Conservation (phyloP, 2,888 invertebrate species). For the Stegophylla sp. region DNA sequence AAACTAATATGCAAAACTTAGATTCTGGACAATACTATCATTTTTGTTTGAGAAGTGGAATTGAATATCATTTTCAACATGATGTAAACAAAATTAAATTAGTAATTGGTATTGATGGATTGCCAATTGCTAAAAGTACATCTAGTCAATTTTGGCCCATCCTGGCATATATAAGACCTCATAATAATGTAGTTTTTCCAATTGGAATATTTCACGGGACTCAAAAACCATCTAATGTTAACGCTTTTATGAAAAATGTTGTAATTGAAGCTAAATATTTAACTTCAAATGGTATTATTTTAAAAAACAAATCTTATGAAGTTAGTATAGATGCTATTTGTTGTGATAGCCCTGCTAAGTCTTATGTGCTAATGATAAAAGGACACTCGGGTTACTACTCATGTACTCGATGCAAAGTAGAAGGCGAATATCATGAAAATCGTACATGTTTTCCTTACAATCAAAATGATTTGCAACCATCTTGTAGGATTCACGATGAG, state of each 20-base stretch:
- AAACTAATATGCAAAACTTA: not conserved
- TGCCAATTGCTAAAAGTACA: constrained; percentile 14
- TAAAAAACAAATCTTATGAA: not conserved
- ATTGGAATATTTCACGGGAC: not conserved
- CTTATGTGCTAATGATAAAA: not conserved
- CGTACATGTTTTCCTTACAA: constrained; percentile 9
- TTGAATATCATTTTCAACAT: not conserved
- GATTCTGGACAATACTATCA: not conserved
- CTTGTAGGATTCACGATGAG: not conserved
- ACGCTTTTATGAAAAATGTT: not conserved
- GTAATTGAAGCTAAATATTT: not conserved
- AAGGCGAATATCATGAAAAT: not conserved
- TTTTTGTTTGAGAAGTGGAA: not conserved
- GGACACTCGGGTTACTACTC: constrained; percentile 1
- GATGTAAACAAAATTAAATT: not conserved
- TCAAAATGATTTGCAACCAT: not conserved
- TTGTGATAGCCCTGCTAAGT: not conserved
- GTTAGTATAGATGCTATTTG: constrained; percentile 13
- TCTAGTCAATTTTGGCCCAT: constrained; percentile 14
- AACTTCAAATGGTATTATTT: not conserved
- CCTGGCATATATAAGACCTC: not conserved
- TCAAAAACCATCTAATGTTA: not conserved
- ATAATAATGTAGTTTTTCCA: constrained; percentile 8
- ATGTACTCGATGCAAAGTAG: not conserved
- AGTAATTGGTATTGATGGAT: constrained; percentile 8